These are phyloP conservation scores for Nymphicus hollandicus DNA, from an alignment of 2,113 vertebrate genomes.

Conservation along the genomic window DNA sequence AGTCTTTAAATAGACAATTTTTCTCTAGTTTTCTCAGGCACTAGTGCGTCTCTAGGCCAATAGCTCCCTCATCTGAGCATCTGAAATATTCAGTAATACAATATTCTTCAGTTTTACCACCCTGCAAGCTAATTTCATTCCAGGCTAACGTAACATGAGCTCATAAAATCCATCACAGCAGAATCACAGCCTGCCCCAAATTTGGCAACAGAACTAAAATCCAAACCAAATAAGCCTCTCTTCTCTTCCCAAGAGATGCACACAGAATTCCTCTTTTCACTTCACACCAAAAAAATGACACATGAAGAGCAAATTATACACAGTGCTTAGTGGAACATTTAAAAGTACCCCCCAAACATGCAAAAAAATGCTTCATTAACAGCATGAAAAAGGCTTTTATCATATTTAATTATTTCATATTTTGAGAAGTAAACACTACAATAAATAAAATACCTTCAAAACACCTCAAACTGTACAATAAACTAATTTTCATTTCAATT, in stretches of 20 bases:
- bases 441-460: conserved; percentile 45
- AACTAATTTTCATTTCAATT: conserved; percentile 52
- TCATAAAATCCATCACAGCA: not conserved
- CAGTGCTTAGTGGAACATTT: not conserved
- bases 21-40: not conserved
- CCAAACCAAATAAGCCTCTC: rapidly evolving
- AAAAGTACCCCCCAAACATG: not conserved
- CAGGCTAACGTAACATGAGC: not conserved
- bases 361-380: conserved; percentile 38
- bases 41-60: not conserved
- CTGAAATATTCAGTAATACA: not conserved
- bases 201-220: not conserved
- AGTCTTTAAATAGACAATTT: conserved; percentile 49
- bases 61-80: conserved; percentile 53
- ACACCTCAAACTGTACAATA: conserved; percentile 42
- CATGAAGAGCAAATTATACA: not conserved
- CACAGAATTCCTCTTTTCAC: not conserved
- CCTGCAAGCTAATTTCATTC: not conserved
- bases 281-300: not conserved
- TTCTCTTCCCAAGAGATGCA: not conserved
- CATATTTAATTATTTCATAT: conserved; percentile 53
- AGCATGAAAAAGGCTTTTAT: not conserved
- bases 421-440: conserved; percentile 15
- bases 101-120: not conserved
- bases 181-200: not conserved